A percentile compares a stretch with the other conserved stretches of the same genome.
phyloP scores from a whole-genome alignment of 2,797 vertebrate species.

The Dicrostonyx torquatus region DNA sequence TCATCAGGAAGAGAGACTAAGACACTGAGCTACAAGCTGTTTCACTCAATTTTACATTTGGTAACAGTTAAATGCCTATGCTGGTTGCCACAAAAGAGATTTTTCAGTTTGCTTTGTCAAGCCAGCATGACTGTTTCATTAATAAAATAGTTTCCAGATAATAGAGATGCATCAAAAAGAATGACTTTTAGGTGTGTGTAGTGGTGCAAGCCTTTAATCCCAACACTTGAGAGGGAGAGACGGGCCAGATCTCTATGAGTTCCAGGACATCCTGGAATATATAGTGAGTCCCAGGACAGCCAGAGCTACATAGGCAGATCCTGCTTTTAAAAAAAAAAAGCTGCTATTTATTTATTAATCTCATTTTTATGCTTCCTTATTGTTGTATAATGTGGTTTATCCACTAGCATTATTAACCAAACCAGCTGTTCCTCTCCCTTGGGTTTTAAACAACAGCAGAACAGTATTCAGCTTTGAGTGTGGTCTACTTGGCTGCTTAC shows the following conservation, averaged over 20 bases:
- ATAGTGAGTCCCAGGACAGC: background rate
- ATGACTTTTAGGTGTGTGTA: background rate
- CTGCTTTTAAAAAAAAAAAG: background rate
- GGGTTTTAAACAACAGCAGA: background rate
- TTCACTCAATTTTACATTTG: background rate
- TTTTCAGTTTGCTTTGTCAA: background rate
- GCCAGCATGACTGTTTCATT: background rate
- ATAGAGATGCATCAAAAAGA: background rate
- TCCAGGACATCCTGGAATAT: background rate
- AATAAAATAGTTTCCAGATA: background rate
- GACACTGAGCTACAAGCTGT: background rate
- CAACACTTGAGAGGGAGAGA: background rate
- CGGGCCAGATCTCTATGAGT: background rate
- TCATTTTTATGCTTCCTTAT: background rate
- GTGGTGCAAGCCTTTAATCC: background rate
- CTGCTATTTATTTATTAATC: background rate
- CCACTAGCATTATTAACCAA: background rate
- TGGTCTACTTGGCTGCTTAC: conserved; percentile 13
- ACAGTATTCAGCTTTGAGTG: conserved; percentile 30
- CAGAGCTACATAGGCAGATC: background rate
- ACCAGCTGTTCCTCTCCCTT: background rate
- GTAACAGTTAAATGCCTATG: conserved; percentile 24
- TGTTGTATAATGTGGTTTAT: background rate
- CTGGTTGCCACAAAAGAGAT: background rate
- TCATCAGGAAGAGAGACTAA: background rate